These are phyloP conservation scores for Odontocerum albicorne DNA, from an alignment of 2,888 invertebrate genomes.

Conservation along the genomic window DNA sequence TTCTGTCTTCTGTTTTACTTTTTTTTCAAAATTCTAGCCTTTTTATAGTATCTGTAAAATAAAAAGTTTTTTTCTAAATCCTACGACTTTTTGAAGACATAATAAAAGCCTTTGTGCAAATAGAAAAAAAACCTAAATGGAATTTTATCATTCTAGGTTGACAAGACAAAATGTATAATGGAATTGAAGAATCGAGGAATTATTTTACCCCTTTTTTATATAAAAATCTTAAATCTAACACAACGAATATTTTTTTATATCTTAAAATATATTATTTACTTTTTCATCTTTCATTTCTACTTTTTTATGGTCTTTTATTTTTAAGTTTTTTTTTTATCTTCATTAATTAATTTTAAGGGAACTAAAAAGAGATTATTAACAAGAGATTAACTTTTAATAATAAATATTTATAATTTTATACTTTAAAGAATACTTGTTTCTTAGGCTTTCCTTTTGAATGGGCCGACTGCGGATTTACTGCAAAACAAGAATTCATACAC, in stretches of 20 bases:
- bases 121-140: too few species aligned
- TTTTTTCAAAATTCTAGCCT: too few species aligned
- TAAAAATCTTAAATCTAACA: slow-evolving; percentile 15
- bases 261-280: too few species aligned
- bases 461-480: slow-evolving; percentile 12
- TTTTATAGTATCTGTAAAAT: too few species aligned
- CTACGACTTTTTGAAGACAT: too few species aligned
- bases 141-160: slow-evolving; percentile 34
- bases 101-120: too few species aligned
- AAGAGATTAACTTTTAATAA: neutral
- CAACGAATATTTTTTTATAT: too few species aligned
- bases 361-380: neutral
- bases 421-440: slow-evolving; percentile 29
- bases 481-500: slow-evolving; percentile 22
- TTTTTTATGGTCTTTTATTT: neutral
- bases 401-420: neutral
- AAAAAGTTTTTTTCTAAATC: too few species aligned
- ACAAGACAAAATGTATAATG: slow-evolving; percentile 27
- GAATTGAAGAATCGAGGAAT: slow-evolving; percentile 17
- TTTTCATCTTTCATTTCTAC: neutral
- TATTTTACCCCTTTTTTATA: slow-evolving; percentile 2
- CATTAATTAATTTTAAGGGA: neutral
- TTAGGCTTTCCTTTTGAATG: slow-evolving; percentile 36
- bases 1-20: too few species aligned
- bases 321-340: neutral